Percentiles rank a stretch among this genome's conserved stretches.
phyloP scores from a whole-genome alignment of 2,888 invertebrate genomes.

The Tryphoninae sp. region DNA sequence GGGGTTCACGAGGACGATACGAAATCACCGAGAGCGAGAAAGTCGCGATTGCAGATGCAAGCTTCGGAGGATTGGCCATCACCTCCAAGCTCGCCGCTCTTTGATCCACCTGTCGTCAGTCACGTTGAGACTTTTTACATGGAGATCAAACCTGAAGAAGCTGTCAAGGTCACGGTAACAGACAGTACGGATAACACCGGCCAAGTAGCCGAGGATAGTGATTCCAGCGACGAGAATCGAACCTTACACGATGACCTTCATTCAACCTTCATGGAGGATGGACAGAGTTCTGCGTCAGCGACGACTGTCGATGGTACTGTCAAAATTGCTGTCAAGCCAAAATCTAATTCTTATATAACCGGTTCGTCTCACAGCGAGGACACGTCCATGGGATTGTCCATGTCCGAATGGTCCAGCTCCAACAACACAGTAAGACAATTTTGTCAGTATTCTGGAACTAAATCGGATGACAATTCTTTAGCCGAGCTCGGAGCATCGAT shows the following conservation, averaged over 20 bases:
- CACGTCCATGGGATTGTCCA: constrained; percentile 92
- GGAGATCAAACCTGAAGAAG: constrained; percentile 89
- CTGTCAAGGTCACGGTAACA: constrained; percentile 88
- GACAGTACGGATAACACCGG: constrained; percentile 87
- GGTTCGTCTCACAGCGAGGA: constrained; percentile 93
- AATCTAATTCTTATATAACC: constrained; percentile 86
- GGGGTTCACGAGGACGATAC: constrained; percentile 81
- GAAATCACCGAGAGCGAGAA: constrained; percentile 74
- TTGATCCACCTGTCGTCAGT: constrained; percentile 88
- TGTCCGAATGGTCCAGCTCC: constrained; percentile 94
- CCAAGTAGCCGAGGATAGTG: constrained; percentile 82
- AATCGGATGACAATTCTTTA: constrained; percentile 90
- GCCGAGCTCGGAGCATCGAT: constrained; percentile 90
- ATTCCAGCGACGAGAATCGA: constrained; percentile 87
- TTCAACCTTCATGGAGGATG: constrained; percentile 77
- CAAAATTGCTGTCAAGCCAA: constrained; percentile 89
- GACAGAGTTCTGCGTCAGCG: constrained; percentile 82
- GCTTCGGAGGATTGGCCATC: constrained; percentile 92
- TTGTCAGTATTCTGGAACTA: constrained; percentile 85
- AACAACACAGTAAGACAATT: constrained; percentile 92
- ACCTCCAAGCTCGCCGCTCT: constrained; percentile 87
- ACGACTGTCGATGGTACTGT: constrained; percentile 92
- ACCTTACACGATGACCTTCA: constrained; percentile 85
- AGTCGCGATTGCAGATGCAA: constrained; percentile 81
- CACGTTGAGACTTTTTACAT: constrained; percentile 91